phyloP scores from a whole-genome alignment of 2,113 vertebrate genomes.

The Aspidoscelis tigris region DNA sequence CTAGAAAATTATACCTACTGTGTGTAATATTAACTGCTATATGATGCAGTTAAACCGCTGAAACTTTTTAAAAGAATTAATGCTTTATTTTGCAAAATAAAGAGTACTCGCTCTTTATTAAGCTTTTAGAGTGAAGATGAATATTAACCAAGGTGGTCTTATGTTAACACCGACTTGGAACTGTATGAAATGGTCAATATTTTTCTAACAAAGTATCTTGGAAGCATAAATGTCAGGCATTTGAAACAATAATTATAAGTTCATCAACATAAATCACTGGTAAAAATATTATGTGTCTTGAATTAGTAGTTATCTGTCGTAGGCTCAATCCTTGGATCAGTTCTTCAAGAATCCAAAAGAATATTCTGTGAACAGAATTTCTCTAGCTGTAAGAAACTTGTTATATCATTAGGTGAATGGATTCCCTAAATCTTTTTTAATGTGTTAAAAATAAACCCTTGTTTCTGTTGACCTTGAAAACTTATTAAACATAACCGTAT shows the following conservation, averaged over 20 bases:
- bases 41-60: conserved; percentile 33
- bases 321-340: neutral
- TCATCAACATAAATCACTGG: conserved; percentile 2
- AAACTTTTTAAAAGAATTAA: conserved; percentile 34
- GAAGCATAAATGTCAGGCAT: neutral
- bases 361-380: neutral
- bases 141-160: neutral
- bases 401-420: neutral
- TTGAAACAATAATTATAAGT: conserved; percentile 12
- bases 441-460: too few species aligned
- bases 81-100: conserved; percentile 9
- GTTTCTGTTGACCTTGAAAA: too few species aligned
- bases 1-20: conserved; percentile 25
- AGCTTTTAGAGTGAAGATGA: neutral
- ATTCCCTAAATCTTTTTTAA: too few species aligned
- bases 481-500: too few species aligned
- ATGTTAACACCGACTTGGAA: neutral
- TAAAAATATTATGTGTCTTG: neutral
- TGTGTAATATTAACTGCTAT: conserved; percentile 22
- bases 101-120: neutral
- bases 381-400: neutral
- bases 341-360: neutral
- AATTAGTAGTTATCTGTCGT: neutral
- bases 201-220: neutral
- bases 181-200: conserved; percentile 8